A percentile compares a stretch with the other conserved stretches of the same genome.
Conservation (phyloP, 2,113 vertebrate genomes). For the Climacteris rufus region DNA sequence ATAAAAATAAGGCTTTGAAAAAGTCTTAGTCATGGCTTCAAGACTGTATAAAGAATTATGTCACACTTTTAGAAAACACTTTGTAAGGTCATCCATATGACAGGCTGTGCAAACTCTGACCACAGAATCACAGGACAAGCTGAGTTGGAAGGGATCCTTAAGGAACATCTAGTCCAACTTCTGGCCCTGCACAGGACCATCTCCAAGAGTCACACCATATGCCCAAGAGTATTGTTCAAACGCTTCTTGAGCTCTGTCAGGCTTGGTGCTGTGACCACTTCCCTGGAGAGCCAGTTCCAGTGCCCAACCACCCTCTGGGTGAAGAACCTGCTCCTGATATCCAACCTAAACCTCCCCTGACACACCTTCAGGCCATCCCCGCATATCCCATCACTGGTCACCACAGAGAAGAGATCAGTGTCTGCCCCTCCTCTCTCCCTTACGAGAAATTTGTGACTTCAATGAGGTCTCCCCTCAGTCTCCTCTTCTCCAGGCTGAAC, state of each 20-base stretch:
- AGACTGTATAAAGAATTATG: background rate
- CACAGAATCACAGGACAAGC: background rate
- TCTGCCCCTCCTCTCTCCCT: background rate
- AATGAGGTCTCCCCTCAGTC: background rate
- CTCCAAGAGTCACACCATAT: background rate
- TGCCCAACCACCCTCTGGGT: accelerated
- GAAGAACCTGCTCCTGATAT: background rate
- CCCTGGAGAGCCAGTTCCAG: background rate
- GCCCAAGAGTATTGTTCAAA: background rate
- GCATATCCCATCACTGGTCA: too few species aligned
- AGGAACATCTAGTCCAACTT: accelerated
- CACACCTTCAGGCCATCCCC: background rate
- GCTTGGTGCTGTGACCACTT: background rate
- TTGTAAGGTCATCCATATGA: background rate
- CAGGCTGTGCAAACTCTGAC: background rate
- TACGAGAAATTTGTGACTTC: background rate
- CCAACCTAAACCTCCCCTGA: background rate
- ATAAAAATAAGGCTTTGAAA: background rate
- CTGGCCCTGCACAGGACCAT: background rate
- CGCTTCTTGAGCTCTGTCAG: background rate
- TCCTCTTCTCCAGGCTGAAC: background rate
- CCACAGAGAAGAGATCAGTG: background rate
- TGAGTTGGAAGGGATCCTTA: background rate
- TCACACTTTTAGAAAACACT: background rate
- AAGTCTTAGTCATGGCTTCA: background rate